Conservation (phyloP, 1,140 invertebrate genomes). For the Venustaconcha ellipsiformis region DNA sequence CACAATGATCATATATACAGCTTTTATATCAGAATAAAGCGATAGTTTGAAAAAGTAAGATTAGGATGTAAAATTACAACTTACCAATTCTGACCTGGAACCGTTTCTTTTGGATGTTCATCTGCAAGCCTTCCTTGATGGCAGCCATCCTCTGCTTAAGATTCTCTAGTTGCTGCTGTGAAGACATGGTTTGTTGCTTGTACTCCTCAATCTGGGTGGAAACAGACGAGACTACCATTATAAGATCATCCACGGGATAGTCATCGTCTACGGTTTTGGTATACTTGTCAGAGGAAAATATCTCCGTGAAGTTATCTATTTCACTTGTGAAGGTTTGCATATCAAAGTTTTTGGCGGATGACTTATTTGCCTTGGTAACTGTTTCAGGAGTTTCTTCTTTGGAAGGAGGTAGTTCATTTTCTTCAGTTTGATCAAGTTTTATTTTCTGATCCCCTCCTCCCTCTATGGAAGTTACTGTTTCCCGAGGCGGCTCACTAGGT, state of each 20-base stretch:
- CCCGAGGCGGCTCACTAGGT: too few species aligned
- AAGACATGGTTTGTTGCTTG: slow-evolving; percentile 21
- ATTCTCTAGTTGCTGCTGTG: slow-evolving; percentile 22
- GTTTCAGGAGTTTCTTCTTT: too few species aligned
- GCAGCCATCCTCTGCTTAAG: slow-evolving; percentile 24
- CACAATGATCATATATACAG: background rate
- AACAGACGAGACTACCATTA: slow-evolving; percentile 10
- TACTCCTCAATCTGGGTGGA: slow-evolving; percentile 19
- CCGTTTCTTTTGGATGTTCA: slow-evolving; percentile 21
- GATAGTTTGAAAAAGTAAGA: background rate
- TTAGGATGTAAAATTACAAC: background rate
- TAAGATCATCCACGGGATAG: slow-evolving; percentile 27
- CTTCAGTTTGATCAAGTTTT: too few species aligned
- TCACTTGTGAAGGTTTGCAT: too few species aligned
- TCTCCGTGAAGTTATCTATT: slow-evolving; percentile 9
- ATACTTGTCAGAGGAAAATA: slow-evolving; percentile 22
- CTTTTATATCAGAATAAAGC: background rate
- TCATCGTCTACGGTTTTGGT: slow-evolving; percentile 16
- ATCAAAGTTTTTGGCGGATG: too few species aligned
- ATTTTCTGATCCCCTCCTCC: too few species aligned
- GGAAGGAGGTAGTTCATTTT: too few species aligned
- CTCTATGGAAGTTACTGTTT: too few species aligned
- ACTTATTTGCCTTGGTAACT: too few species aligned
- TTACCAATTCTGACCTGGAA: slow-evolving; percentile 24
- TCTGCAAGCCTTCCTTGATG: slow-evolving; percentile 21